Percentiles rank a stretch among this genome's conserved stretches.
Conservation (phyloP, 1,140 invertebrate species). For the Zaprionus davidi region DNA sequence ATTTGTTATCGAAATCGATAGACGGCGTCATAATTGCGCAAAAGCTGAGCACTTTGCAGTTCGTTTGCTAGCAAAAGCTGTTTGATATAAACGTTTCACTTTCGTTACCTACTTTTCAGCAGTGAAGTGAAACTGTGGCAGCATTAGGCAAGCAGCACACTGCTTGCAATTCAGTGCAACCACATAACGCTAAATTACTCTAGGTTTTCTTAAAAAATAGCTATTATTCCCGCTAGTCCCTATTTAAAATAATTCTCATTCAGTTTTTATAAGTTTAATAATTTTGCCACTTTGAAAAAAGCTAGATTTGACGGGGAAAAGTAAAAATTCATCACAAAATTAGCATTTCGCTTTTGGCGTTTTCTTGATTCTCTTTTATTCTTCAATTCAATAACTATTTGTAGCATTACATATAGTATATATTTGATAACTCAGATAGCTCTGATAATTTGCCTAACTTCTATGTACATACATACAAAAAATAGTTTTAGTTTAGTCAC, state of each 20-base stretch:
- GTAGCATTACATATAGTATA: slow-evolving; percentile 14
- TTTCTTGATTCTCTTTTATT: slow-evolving; percentile 28
- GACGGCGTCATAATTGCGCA: neutral
- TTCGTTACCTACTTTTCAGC: slow-evolving; percentile 4
- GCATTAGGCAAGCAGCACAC: no score
- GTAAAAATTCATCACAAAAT: neutral
- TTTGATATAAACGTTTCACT: neutral
- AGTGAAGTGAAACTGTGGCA: neutral
- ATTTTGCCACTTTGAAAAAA: neutral
- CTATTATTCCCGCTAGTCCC: no score
- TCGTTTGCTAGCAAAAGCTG: neutral
- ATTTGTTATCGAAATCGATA: neutral
- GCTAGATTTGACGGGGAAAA: no score
- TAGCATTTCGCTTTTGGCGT: slow-evolving; percentile 20
- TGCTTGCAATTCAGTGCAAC: no score
- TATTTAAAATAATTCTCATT: no score
- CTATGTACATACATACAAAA: slow-evolving; percentile 31
- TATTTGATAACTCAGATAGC: slow-evolving; percentile 12
- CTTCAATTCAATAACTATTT: slow-evolving; percentile 26
- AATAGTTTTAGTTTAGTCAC: slow-evolving; percentile 71
- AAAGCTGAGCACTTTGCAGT: neutral
- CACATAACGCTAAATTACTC: no score
- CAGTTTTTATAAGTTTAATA: no score
- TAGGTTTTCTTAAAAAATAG: no score
- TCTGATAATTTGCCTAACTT: slow-evolving; percentile 32